A percentile compares a stretch with the other conserved stretches of the same genome.
phyloP scores from a whole-genome alignment of 2,113 vertebrate species.

The human region DNA sequence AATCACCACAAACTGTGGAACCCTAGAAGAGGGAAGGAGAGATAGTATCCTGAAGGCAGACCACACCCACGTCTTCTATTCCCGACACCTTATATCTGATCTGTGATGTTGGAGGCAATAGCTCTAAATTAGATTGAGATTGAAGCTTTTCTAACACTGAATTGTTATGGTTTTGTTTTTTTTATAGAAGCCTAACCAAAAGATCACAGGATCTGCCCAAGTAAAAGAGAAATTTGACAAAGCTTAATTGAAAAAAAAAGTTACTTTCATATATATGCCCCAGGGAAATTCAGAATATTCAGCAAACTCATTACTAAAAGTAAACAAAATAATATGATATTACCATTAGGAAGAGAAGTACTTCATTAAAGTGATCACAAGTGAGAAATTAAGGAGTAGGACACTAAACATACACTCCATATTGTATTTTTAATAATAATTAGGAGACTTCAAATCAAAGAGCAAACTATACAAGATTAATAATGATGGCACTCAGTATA shows the following conservation, averaged over 20 bases:
- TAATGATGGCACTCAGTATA: not conserved
- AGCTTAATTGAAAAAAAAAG: not conserved
- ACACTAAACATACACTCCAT: not conserved
- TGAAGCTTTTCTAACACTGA: not conserved
- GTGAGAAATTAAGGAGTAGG: not conserved
- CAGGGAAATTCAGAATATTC: not conserved
- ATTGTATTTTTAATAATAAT: not conserved
- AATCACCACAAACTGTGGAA: not conserved
- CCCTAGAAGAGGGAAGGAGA: not conserved
- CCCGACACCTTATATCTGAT: not conserved
- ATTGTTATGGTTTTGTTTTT: not conserved
- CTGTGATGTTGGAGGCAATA: not conserved
- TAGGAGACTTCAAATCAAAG: not conserved
- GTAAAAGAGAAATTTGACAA: conserved; percentile 33
- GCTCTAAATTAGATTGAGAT: not conserved
- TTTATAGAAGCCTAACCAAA: not conserved
- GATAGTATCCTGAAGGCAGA: not conserved
- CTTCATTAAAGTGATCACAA: not conserved
- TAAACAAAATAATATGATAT: not conserved
- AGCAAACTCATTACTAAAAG: not conserved
- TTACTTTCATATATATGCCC: not conserved
- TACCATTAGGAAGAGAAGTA: not conserved
- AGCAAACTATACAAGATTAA: not conserved
- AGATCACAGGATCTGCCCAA: not conserved
- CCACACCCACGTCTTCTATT: not conserved